Percentiles rank a stretch among this genome's conserved stretches.
These are phyloP conservation scores for Boloria selene DNA, from an alignment of 2,888 invertebrate genomes.

Conservation along the genomic window DNA sequence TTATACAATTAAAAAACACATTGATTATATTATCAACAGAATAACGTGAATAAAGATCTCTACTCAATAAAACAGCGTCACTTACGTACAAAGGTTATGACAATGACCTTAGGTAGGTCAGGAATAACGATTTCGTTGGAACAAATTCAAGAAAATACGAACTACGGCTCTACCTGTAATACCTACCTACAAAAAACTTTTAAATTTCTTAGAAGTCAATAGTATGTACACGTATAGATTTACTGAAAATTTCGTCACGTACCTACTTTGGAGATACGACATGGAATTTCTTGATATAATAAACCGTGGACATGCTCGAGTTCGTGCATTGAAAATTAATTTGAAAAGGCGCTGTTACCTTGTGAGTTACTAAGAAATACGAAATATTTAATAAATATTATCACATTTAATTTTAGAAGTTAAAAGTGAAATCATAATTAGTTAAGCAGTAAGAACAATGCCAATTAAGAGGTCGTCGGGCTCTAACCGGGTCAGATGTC, in stretches of 20 bases:
- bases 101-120: slow-evolving; percentile 17
- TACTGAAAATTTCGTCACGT: slow-evolving; percentile 9
- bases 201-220: not conserved
- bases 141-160: not conserved
- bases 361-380: not conserved
- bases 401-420: not conserved
- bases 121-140: slow-evolving; percentile 1
- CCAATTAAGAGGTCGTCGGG: slow-evolving; percentile 38
- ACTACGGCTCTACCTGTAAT: not conserved
- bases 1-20: not conserved
- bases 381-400: no score
- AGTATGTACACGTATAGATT: not conserved
- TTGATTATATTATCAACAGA: not conserved
- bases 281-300: not conserved
- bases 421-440: slow-evolving; percentile 32
- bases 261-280: slow-evolving; percentile 9
- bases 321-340: not conserved
- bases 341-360: not conserved
- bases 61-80: not conserved
- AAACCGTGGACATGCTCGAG: not conserved
- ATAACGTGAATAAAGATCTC: not conserved
- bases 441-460: slow-evolving; percentile 31
- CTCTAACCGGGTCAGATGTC: slow-evolving; percentile 45
- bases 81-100: slow-evolving; percentile 13
- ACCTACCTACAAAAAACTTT: not conserved